Percentiles rank a stretch among this genome's conserved stretches.
These are phyloP conservation scores for Danio albolineatus DNA, from an alignment of 2,797 vertebrate genomes.

Conservation along the genomic window DNA sequence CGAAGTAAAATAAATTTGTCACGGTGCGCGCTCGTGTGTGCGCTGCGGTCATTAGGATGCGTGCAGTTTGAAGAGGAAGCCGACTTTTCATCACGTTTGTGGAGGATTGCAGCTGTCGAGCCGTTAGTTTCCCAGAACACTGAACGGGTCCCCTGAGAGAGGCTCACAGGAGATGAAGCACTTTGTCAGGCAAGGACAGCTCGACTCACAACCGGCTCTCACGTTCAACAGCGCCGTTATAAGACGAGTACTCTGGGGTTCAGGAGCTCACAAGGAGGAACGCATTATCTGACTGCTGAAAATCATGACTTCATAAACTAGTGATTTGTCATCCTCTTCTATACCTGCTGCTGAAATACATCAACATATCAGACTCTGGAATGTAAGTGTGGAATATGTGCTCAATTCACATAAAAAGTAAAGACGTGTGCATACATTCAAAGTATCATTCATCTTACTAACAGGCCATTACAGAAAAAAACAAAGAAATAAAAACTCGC, in stretches of 20 bases:
- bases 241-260: constrained; percentile 24
- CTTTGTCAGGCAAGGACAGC: constrained; percentile 64
- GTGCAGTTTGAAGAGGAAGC: constrained; percentile 62
- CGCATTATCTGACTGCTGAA: constrained; percentile 8
- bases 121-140: constrained; percentile 77
- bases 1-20: background rate
- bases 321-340: constrained; percentile 10
- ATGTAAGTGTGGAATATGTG: background rate
- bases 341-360: background rate
- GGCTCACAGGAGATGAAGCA: constrained; percentile 57
- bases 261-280: constrained; percentile 10
- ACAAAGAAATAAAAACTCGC: too few relatives aligned
- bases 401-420: background rate
- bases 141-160: constrained; percentile 68
- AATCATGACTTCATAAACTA: constrained; percentile 11
- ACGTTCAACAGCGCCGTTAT: constrained; percentile 58
- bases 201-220: constrained; percentile 74
- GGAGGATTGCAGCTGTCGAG: constrained; percentile 77
- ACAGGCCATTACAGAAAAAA: too few relatives aligned
- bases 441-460: background rate
- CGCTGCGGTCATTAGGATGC: constrained; percentile 60
- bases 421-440: background rate
- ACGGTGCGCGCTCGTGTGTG: constrained; percentile 33
- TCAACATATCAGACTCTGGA: background rate
- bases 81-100: constrained; percentile 77